Evolutionary conservation across 2,888 invertebrate genomes (phyloP), one percentile per base, ranked within the genome.

Genomic region (Protodeltote pygarga): DNA sequence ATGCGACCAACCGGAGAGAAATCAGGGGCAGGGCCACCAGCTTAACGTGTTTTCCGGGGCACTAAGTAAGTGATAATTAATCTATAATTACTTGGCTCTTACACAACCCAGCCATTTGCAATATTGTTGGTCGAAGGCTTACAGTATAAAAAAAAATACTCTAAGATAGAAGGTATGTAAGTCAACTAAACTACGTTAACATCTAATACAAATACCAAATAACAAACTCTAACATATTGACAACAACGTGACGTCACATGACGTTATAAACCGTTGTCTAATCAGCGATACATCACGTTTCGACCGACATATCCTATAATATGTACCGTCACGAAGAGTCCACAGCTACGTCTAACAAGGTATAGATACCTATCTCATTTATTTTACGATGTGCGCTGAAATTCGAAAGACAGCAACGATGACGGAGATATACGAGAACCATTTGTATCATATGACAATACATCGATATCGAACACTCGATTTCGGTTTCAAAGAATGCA

Each of bases 311-410:
- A 11, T n/a, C 10, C 5, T 11, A 24, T 16, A 9, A 16, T n/a
- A 23, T 6, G 10, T 8, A 5, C 27, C 15, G 19, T 5, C 17
- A 33, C 10, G 8, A 38, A 20, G 20, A 34, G 2, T 31, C 14
- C 6, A 48, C 13, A n/a, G 13, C 13, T 3, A 34, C 4, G 11
- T 19, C 25, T 11, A 25, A 1, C 15, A 29, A 8, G 5, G 14
- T 21, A 16, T 16, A 48, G 51, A 42, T 59, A n/a, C n/a, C 25
- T 21, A 11, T 21, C 5, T 38, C 19, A 60, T 44, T 52, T 44
- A 44, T 44, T 38, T 35, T 13, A 23, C 16, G 11, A 35, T 15
- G 19, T 27, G 33, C n/a, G n/a, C n/a, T n/a, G 19, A 38, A 25
- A 39, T 51, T 27, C 29, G 24, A 31, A 20, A 37, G 21, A 53